Percentiles rank a stretch among this genome's conserved stretches.
Evolutionary conservation across 2,113 vertebrate genomes (phyloP).

Genomic region (Gorsachius goisagi): DNA sequence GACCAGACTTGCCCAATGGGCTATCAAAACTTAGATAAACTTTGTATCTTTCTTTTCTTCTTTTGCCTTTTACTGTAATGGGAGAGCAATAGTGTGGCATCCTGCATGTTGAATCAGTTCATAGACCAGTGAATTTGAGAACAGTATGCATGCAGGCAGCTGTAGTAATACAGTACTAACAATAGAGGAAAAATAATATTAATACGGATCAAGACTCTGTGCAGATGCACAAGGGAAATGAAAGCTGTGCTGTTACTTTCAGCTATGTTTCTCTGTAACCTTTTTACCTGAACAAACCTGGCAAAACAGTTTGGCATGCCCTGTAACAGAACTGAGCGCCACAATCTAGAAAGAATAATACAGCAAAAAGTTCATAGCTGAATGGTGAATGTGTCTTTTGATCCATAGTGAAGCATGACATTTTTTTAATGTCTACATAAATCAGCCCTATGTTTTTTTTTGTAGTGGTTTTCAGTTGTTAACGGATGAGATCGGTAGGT

Average conservation of each 20-base stretch:
- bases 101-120: background rate
- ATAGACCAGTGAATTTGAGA: background rate
- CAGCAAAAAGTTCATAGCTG: background rate
- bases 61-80: background rate
- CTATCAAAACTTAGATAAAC: background rate
- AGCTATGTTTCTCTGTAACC: background rate
- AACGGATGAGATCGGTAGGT: background rate
- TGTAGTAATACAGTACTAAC: background rate
- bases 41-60: background rate
- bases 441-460: background rate
- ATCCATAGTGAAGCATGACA: background rate
- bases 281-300: background rate
- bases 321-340: background rate
- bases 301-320: background rate
- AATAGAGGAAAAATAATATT: background rate
- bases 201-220: background rate
- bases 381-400: background rate
- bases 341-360: background rate
- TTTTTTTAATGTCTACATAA: background rate
- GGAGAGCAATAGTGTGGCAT: background rate
- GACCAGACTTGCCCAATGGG: background rate
- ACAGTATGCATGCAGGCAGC: background rate
- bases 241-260: background rate
- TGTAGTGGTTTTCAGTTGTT: background rate
- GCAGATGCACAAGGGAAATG: background rate